These are phyloP conservation scores for Corvus moneduloides DNA, from an alignment of 2,113 vertebrate genomes.

Conservation along the genomic window DNA sequence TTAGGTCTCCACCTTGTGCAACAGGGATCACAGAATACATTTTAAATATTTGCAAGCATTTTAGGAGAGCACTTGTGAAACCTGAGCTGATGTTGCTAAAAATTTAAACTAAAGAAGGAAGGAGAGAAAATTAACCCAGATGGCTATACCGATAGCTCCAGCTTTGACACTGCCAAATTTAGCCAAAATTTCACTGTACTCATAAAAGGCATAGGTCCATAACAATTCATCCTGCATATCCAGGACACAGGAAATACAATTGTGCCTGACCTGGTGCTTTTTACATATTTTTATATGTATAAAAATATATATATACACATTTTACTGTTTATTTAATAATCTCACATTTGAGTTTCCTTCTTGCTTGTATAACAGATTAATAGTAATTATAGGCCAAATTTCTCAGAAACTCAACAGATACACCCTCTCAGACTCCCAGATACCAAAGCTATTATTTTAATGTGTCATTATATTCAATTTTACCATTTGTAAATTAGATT, in stretches of 20 bases:
- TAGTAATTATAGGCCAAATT: not conserved
- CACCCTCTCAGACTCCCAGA: not conserved
- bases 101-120: not conserved
- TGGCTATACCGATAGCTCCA: not conserved
- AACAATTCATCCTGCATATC: not conserved
- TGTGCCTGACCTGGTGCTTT: not conserved
- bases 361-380: not conserved
- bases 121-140: conserved; percentile 26
- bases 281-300: not conserved
- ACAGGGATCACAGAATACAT: not conserved
- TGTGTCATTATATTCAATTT: conserved; percentile 19
- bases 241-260: not conserved
- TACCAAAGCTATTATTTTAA: conserved; percentile 31
- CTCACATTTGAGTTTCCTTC: not conserved
- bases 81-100: not conserved
- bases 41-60: not conserved
- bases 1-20: conserved; percentile 47
- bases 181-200: not conserved
- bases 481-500: conserved; percentile 57
- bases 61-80: not conserved
- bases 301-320: not conserved
- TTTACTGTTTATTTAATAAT: not conserved
- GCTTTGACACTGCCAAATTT: conserved; percentile 1
- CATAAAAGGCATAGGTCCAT: not conserved
- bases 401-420: not conserved